These are phyloP conservation scores for Nesogale talazaci DNA, from an alignment of 2,113 vertebrate genomes.

Conservation along the genomic window DNA sequence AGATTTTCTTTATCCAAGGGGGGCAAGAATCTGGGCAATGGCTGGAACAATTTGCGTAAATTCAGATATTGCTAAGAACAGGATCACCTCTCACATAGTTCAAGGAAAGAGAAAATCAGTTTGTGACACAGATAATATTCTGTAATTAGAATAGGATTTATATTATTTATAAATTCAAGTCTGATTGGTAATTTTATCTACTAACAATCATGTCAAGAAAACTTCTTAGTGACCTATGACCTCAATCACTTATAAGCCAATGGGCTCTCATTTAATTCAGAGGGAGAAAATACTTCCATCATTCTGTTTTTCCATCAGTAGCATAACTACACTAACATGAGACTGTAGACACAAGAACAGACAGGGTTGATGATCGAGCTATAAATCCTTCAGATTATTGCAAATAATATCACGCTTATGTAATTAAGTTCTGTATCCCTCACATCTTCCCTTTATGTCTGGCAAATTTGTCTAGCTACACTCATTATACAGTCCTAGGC, in stretches of 20 bases:
- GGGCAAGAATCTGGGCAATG: not conserved
- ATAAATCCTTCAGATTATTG: conserved; percentile 61
- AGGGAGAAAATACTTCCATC: conserved; percentile 60
- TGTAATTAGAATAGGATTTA: conserved; percentile 63
- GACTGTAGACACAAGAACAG: conserved; percentile 62
- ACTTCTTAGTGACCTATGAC: conserved; percentile 69
- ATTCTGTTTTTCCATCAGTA: conserved; percentile 62
- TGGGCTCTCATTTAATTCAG: conserved; percentile 74
- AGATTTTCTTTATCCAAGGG: conserved; percentile 15
- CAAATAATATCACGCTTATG: conserved; percentile 63
- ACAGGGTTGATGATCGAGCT: conserved; percentile 68
- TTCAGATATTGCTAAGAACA: conserved; percentile 60
- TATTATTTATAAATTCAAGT: conserved; percentile 67
- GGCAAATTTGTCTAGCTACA: not conserved
- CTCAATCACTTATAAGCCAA: conserved; percentile 74
- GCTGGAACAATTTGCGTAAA: not conserved
- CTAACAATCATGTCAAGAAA: conserved; percentile 65
- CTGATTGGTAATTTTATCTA: conserved; percentile 70
- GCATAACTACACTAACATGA: conserved; percentile 70
- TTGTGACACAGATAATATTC: conserved; percentile 68
- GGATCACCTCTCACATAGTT: conserved; percentile 66
- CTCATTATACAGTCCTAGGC: not conserved
- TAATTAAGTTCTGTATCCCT: conserved; percentile 51
- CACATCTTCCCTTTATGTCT: conserved; percentile 14
- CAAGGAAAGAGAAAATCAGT: conserved; percentile 42